A percentile compares a stretch with the other conserved stretches of the same genome.
Conservation (phyloP, 1,140 invertebrate genomes). For the Ceratoteleas bidentatus region DNA sequence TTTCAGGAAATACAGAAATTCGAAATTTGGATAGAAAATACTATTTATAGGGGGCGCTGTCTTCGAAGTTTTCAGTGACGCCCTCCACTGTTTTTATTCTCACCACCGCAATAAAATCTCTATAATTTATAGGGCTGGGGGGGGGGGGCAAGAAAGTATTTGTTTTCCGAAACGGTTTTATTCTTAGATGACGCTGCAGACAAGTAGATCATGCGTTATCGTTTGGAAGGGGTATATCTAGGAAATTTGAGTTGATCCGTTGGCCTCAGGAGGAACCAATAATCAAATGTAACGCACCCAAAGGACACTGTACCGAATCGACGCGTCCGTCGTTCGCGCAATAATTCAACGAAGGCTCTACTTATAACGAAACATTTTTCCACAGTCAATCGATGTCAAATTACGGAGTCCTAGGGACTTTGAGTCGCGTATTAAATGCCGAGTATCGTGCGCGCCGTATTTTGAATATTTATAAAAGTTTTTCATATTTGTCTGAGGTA, state of each 20-base stretch:
- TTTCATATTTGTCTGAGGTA: conserved; percentile 27
- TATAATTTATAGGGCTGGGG: too few relatives aligned
- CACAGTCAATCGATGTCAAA: conserved; percentile 57
- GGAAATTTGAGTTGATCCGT: neutral
- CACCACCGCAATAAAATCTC: too few relatives aligned
- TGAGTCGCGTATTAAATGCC: conserved; percentile 29
- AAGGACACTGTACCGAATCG: neutral
- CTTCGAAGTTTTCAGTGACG: too few relatives aligned
- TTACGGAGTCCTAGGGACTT: conserved; percentile 33
- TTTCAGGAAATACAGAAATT: too few relatives aligned
- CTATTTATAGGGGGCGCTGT: too few relatives aligned
- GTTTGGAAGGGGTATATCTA: too few relatives aligned
- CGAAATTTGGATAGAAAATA: too few relatives aligned
- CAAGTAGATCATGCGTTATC: too few relatives aligned
- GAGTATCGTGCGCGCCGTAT: conserved; percentile 41
- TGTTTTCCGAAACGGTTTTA: too few relatives aligned
- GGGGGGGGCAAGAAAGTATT: too few relatives aligned
- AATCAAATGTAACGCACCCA: neutral
- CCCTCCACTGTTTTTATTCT: too few relatives aligned
- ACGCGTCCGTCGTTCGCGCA: neutral
- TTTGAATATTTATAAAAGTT: conserved; percentile 48
- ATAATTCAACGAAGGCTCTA: conserved; percentile 20
- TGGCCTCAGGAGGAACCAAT: neutral
- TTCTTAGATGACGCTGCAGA: too few relatives aligned
- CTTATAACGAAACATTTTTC: conserved; percentile 22